phyloP scores from a whole-genome alignment of 2,113 vertebrate species.

The Chaetops frenatus region DNA sequence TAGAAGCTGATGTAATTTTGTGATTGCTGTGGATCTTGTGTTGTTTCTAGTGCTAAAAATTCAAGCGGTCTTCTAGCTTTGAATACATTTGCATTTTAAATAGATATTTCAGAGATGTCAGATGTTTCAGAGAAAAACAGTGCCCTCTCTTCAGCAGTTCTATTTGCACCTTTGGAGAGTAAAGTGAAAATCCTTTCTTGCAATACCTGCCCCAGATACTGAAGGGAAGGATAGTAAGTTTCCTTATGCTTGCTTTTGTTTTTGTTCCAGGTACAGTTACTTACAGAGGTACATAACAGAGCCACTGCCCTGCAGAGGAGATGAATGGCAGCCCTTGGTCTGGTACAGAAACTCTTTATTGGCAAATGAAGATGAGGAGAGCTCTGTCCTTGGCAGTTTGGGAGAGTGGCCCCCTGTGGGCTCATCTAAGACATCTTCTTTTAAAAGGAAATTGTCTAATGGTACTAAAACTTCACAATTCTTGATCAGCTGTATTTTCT shows the following conservation, averaged over 20 bases:
- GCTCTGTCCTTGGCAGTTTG: conserved; percentile 67
- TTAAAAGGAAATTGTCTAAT: conserved; percentile 69
- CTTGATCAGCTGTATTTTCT: neutral
- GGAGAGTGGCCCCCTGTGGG: conserved; percentile 49
- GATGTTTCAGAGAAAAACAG: neutral
- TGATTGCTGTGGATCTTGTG: neutral
- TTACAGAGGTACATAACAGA: conserved; percentile 78
- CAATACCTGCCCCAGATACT: neutral
- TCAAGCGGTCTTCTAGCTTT: neutral
- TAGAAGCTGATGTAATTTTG: neutral
- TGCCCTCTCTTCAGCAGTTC: neutral
- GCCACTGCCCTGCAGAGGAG: conserved; percentile 69
- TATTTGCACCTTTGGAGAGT: neutral
- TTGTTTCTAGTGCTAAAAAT: neutral
- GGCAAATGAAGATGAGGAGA: conserved; percentile 79
- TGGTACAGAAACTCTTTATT: conserved; percentile 82
- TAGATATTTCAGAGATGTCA: neutral
- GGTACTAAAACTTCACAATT: conserved; percentile 54
- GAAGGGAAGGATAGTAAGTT: neutral
- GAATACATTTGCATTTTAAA: neutral
- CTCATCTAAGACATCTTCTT: conserved; percentile 43
- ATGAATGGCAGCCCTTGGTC: conserved; percentile 78
- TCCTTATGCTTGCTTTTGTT: neutral
- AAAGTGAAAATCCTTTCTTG: neutral
- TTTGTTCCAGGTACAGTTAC: conserved; percentile 73